Evolutionary conservation across 2,113 vertebrate genomes (phyloP).

Genomic region (Hyaena hyaena): DNA sequence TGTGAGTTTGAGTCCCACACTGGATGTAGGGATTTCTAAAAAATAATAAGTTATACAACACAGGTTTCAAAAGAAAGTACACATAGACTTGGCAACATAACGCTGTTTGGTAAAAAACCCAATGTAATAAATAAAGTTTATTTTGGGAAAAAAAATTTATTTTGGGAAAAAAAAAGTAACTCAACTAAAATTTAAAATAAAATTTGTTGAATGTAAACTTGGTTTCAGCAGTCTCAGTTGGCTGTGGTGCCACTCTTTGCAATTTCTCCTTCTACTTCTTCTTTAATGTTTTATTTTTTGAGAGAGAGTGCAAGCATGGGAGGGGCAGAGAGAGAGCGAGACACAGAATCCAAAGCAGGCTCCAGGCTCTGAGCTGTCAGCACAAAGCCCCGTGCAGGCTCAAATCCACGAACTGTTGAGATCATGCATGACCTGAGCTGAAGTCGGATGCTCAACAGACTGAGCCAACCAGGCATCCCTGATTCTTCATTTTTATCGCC

Average conservation of each 20-base stretch:
- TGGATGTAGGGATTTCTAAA: background rate
- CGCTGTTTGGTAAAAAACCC: background rate
- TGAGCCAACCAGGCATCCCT: too few species aligned
- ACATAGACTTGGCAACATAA: background rate
- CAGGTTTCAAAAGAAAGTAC: background rate
- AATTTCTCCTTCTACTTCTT: background rate
- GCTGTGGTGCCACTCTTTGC: background rate
- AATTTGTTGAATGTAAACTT: background rate
- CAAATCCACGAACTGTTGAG: too few species aligned
- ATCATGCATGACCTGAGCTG: too few species aligned
- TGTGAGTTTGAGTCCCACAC: background rate
- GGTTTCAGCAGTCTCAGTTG: background rate
- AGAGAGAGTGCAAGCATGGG: too few species aligned
- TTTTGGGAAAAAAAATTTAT: slow-evolving; percentile 28
- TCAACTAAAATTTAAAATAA: background rate
- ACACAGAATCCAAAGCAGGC: too few species aligned
- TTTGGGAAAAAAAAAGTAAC: slow-evolving; percentile 49
- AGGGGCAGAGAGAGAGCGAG: too few species aligned
- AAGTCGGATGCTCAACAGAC: too few species aligned
- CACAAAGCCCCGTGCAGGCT: too few species aligned
- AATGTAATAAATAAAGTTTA: slow-evolving; percentile 5
- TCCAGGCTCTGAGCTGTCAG: too few species aligned
- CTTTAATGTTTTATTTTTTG: too few species aligned
- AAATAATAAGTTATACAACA: background rate
- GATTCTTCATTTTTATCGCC: slow-evolving; percentile 15